These are phyloP conservation scores for Luehdorfia chinensis DNA, from an alignment of 1,140 invertebrate species.

Conservation along the genomic window DNA sequence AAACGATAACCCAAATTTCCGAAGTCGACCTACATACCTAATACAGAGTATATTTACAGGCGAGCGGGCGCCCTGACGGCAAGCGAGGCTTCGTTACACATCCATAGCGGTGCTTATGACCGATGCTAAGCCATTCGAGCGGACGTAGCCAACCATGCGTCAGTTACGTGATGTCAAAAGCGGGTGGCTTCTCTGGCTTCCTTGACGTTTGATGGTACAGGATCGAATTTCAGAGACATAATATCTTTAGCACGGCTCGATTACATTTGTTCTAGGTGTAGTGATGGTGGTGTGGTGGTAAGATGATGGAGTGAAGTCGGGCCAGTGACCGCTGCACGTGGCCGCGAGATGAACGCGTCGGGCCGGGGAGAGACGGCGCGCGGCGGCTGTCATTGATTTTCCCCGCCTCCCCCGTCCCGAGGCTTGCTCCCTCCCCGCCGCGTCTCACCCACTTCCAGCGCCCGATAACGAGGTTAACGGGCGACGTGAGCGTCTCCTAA, in stretches of 20 bases:
- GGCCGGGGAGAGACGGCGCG: constrained; percentile 68
- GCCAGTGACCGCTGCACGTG: constrained; percentile 74
- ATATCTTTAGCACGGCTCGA: background rate
- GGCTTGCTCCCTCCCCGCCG: constrained; percentile 65
- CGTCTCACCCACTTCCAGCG: constrained; percentile 74
- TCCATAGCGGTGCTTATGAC: constrained; percentile 24
- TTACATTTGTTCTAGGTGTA: constrained; percentile 24
- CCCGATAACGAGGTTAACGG: constrained; percentile 77
- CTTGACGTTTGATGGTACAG: constrained; percentile 23
- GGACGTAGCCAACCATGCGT: constrained; percentile 18
- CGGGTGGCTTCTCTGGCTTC: constrained; percentile 16
- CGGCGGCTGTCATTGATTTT: constrained; percentile 75
- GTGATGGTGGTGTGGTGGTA: constrained; percentile 20
- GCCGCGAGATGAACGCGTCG: constrained; percentile 71
- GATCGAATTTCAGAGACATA: constrained; percentile 12
- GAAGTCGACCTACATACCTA: constrained; percentile 63
- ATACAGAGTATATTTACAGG: constrained; percentile 50
- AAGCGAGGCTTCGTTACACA: constrained; percentile 31
- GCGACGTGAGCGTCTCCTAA: constrained; percentile 76
- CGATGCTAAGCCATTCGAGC: constrained; percentile 18
- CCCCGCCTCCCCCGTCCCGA: constrained; percentile 57
- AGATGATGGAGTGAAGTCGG: constrained; percentile 37
- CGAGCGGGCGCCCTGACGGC: constrained; percentile 34
- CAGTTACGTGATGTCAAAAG: constrained; percentile 12
- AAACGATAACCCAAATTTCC: constrained; percentile 73